Evolutionary conservation across 2,888 invertebrate species (phyloP), one percentile per base, ranked within the genome.

Genomic region (Callinectes sapidus): DNA sequence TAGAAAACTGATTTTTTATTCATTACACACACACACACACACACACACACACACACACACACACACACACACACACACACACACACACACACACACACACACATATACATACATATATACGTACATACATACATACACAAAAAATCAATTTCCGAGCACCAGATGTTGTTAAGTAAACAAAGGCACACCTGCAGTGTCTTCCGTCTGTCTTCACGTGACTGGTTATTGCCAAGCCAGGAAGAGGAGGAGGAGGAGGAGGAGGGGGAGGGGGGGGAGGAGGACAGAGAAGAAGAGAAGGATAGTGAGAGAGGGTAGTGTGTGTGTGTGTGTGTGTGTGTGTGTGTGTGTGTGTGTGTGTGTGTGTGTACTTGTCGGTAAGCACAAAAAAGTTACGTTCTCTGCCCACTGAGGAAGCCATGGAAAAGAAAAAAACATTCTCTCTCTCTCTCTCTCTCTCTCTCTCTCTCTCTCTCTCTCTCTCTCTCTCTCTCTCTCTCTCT

Each of bases 391-490:
- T 71, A 28, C 71, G 10, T 71, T 28, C 71, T n/a, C 28, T 28
- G 71, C 71, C 23, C 71, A 71, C 28, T 71, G 6, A 28, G n/a
- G 71, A 71, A 71, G 71, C 71, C 71, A 71, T 71, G n/a, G 23
- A 71, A n/a, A n/a, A 71, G 71, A 71, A 23, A n/a, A n/a, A n/a
- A n/a, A n/a, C 71, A 71, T 23, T 2, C 1, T 14, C 18, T 2
- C 13, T 8, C 2, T 66, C 18, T 66, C n/a, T 66, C 66, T n/a
- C 28, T 71, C 28, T 71, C 71, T 71, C 71, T 71, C 71, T 71
- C 71, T 71, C 71, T 71, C 71, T 61, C 71, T 81, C 81, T 35
- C 81, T 81, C 81, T 81, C 81, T 81, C 81, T 81, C 81, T 32
- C 71, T 71, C 71, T 71, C 71, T 71, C 71, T 71, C 71, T 71